These are phyloP conservation scores for Colaptes auratus DNA, from an alignment of 2,113 vertebrate genomes.

Conservation along the genomic window DNA sequence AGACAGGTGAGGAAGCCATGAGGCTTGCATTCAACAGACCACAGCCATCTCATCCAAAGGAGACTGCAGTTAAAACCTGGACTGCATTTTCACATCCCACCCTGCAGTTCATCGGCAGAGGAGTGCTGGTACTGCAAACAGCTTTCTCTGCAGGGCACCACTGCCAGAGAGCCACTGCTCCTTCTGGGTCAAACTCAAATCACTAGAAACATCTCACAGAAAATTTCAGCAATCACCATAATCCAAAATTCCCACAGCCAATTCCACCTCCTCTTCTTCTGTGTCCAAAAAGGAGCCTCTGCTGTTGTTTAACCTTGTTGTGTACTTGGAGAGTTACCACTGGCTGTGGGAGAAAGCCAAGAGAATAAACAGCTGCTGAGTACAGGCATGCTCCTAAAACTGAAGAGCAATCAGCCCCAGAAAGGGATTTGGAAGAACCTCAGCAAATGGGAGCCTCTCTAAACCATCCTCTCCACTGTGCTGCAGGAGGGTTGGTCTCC, in stretches of 20 bases:
- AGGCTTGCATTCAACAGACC: background rate
- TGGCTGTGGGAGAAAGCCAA: background rate
- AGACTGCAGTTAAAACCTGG: slow-evolving; percentile 29
- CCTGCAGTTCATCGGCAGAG: background rate
- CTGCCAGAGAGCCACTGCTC: background rate
- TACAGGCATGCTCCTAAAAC: background rate
- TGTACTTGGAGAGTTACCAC: background rate
- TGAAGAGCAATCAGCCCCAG: background rate
- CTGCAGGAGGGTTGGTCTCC: background rate
- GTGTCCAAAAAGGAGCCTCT: background rate
- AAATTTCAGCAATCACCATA: background rate
- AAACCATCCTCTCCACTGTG: background rate
- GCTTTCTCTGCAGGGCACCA: background rate
- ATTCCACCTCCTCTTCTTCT: background rate
- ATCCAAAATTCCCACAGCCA: background rate
- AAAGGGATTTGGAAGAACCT: background rate
- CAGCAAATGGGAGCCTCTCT: background rate
- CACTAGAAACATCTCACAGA: background rate
- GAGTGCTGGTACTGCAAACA: background rate
- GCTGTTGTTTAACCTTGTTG: background rate
- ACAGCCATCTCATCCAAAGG: background rate
- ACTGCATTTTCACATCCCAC: background rate
- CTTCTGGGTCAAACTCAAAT: background rate
- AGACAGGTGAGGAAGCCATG: background rate
- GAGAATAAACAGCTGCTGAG: background rate